A percentile compares a stretch with the other conserved stretches of the same genome.
Conservation (phyloP, 2,797 vertebrate genomes). For the Orestias chungarensis region DNA sequence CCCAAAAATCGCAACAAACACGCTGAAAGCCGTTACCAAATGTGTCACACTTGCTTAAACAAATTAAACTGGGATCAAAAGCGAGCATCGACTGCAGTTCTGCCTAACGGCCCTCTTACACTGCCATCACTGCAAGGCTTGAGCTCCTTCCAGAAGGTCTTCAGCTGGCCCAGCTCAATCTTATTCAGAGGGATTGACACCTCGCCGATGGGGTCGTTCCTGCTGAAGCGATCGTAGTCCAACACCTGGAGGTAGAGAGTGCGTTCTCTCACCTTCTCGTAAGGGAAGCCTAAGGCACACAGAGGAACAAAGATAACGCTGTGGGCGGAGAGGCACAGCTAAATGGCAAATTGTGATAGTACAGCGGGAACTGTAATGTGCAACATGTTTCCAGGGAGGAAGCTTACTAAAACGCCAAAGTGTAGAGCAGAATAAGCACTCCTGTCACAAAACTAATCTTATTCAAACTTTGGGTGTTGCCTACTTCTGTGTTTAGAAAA, state of each 20-base stretch:
- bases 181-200: conserved; percentile 98
- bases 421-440: conserved; percentile 33
- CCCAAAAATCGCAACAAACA: conserved; percentile 22
- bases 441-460: conserved; percentile 22
- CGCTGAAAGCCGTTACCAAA: conserved; percentile 29
- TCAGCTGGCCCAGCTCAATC: conserved; percentile 96
- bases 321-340: conserved; percentile 4
- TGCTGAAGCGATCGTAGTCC: conserved; percentile 98
- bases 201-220: conserved; percentile 98
- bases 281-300: conserved; percentile 89
- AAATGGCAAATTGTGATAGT: conserved; percentile 27
- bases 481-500: conserved; percentile 27
- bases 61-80: conserved; percentile 29
- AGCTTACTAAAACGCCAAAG: conserved; percentile 48
- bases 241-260: conserved; percentile 97
- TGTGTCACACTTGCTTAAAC: conserved; percentile 16
- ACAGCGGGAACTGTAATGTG: conserved; percentile 19
- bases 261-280: conserved; percentile 97
- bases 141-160: conserved; percentile 99
- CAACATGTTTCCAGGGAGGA: conserved; percentile 23
- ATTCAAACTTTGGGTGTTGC: conserved; percentile 39
- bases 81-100: background rate
- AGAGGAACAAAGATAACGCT: conserved; percentile 27
- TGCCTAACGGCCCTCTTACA: conserved; percentile 80
- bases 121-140: conserved; percentile 98